Evolutionary conservation across 2,797 vertebrate genomes (phyloP).

Genomic region (Otus scops): DNA sequence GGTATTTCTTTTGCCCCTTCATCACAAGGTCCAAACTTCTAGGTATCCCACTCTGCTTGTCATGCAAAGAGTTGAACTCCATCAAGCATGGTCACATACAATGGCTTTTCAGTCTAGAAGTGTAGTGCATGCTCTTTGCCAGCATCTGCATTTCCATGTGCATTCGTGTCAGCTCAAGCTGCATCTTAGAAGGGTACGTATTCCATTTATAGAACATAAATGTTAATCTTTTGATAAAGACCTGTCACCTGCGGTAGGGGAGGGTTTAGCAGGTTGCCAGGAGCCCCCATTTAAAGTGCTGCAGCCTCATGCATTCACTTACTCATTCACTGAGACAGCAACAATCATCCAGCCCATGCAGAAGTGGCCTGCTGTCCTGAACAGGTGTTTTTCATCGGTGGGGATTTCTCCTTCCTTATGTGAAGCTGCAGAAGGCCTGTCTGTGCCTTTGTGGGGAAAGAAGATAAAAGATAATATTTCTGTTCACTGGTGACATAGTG

Average conservation of each 20-base stretch:
- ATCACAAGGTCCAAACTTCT: neutral
- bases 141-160: neutral
- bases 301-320: neutral
- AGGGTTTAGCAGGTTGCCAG: neutral
- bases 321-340: neutral
- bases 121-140: neutral
- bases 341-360: neutral
- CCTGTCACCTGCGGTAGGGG: neutral
- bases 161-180: neutral
- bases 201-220: rapidly evolving
- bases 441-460: neutral
- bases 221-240: neutral
- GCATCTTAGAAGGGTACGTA: rapidly evolving
- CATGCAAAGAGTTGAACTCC: neutral
- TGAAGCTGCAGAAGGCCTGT: neutral
- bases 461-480: neutral
- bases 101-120: neutral
- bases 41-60: neutral
- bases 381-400: neutral
- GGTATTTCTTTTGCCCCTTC: neutral
- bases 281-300: neutral
- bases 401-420: neutral
- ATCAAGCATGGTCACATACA: neutral
- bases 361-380: neutral
- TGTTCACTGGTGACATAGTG: neutral